Base-by-base conservation (phyloP, 2,888 invertebrate species). In the Amblyjoppa proteus region DNA sequence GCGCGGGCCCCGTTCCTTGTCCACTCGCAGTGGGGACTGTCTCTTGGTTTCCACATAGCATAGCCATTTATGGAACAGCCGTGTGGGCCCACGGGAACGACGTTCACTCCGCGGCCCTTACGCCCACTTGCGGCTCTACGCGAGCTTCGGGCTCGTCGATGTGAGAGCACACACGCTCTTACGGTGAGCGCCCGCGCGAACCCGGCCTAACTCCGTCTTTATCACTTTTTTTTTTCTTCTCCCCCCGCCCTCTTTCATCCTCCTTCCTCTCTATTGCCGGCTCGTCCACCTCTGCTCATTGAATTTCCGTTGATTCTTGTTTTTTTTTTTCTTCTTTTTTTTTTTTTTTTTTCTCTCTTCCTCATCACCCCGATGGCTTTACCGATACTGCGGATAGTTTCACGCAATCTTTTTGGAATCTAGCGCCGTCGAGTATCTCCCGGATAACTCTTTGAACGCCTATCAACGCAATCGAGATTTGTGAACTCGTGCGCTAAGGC, bases 31-130 rank as follows among this genome's bases (percentile, higher is more conserved):
- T 86, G 89, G 89, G 89, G 89, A 88, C 87, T 88, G 90, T 91
- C 91, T 91, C 90, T 91, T 90, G 87, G 92, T 92, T 92, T 93
- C 92, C 93, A 93, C 93, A 93, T 93, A 93, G 92, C 93, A 93
- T 93, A 92, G 91, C 93, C 93, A 92, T 93, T 92, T 93, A 93
- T 93, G 93, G 93, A 90, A 93, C 93, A 88, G 75, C 86, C 90
- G 88, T 20, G 20, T 20, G 75, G 76, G 81, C 64, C 79, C 49
- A 51, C 83, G 77, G 71, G 81, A 90, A 91, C 92, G 91, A 91
- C 93, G 92, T 92, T 92, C 92, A 91, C 92, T 88, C 86, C 87
- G 83, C 89, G 90, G 90, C 89, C 90, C 90, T 89, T 90, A 91
- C 91, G 90, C 91, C 91, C 91, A 91, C 91, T 90, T 90, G 87